Percentiles rank a stretch among this genome's conserved stretches.
Conservation (phyloP, 2,888 invertebrate species). For the Hydropsyche betteni region DNA sequence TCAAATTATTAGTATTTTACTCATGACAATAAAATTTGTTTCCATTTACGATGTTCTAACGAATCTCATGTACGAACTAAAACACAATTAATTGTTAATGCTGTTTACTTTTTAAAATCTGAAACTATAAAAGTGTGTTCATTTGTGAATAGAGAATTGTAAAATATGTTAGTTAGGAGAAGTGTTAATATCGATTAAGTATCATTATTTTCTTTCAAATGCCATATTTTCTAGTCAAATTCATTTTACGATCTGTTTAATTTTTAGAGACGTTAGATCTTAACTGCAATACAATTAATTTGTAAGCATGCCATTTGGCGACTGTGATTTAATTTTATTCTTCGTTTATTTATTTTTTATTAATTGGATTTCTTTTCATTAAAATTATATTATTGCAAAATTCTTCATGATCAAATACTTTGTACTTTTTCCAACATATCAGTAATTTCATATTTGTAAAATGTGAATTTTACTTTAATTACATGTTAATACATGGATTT, state of each 20-base stretch:
- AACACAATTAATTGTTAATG: no score
- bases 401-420: slow-evolving; percentile 35
- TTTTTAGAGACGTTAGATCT: background rate
- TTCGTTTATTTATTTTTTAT: background rate
- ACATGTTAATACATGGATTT: slow-evolving; percentile 52
- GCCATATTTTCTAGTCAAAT: slow-evolving; percentile 42
- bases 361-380: no score
- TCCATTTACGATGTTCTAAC: no score
- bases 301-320: slow-evolving; percentile 5
- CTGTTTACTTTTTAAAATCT: no score
- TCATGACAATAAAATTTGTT: no score
- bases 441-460: slow-evolving; percentile 43
- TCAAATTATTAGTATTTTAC: no score
- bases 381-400: background rate
- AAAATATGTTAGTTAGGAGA: no score
- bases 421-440: slow-evolving; percentile 32
- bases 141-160: no score
- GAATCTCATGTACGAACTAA: no score
- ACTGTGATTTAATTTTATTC: slow-evolving; percentile 20
- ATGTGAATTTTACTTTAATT: slow-evolving; percentile 22
- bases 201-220: no score
- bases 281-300: slow-evolving; percentile 66
- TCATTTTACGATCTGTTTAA: background rate
- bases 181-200: no score
- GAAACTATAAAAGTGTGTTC: no score